A percentile compares a stretch with the other conserved stretches of the same genome.
phyloP scores from a whole-genome alignment of 2,888 invertebrate genomes.

The Campoplex nolae region DNA sequence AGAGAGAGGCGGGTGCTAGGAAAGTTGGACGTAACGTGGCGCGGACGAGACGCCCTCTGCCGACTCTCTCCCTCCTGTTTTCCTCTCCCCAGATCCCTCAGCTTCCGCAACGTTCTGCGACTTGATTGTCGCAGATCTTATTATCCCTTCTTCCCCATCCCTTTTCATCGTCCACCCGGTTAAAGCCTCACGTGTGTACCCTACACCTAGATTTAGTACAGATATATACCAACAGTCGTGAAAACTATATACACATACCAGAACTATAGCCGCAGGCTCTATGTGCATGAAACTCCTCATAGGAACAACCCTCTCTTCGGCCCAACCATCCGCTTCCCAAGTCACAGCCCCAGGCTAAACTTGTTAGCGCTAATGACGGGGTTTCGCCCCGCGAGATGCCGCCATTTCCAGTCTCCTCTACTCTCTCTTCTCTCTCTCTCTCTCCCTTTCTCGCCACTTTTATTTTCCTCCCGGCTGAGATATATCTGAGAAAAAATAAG shows the following conservation, averaged over 20 bases:
- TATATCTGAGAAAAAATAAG: background rate
- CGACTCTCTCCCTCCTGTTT: conserved; percentile 31
- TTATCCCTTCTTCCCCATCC: conserved; percentile 80
- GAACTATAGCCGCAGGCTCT: conserved; percentile 2
- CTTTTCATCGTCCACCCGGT: conserved; percentile 8
- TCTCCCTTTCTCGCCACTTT: background rate
- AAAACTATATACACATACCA: background rate
- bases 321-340: conserved; percentile 33
- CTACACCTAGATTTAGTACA: conserved; percentile 6
- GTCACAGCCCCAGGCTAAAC: conserved; percentile 79
- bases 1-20: conserved; percentile 49
- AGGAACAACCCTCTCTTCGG: background rate
- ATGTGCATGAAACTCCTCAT: conserved; percentile 15
- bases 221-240: conserved; percentile 5
- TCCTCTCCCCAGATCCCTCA: conserved; percentile 38
- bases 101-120: conserved; percentile 68
- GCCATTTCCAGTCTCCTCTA: conserved; percentile 29
- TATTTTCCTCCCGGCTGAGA: conserved; percentile 1
- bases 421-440: background rate
- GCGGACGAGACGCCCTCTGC: conserved; percentile 77
- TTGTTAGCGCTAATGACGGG: conserved; percentile 83
- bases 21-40: conserved; percentile 80
- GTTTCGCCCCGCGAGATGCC: conserved; percentile 75
- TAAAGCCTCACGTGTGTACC: conserved; percentile 15
- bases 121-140: conserved; percentile 84